phyloP scores from a whole-genome alignment of 2,113 vertebrate species.

The Podilymbus podiceps region DNA sequence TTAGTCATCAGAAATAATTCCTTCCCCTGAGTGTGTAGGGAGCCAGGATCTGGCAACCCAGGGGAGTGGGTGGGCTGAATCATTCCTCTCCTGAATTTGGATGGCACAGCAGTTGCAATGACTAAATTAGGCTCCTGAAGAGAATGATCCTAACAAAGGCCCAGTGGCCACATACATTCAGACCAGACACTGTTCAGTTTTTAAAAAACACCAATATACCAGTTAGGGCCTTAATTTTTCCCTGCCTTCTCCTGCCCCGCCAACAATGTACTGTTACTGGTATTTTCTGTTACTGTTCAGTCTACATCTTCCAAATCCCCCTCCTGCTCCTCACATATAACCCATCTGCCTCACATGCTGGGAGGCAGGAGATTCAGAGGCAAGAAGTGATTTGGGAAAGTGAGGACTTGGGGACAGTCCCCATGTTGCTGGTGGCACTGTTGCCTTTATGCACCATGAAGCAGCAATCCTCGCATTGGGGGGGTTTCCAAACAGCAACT shows the following conservation, averaged over 20 bases:
- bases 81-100: constrained; percentile 8
- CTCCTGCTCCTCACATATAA: background rate
- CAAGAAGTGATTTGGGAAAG: background rate
- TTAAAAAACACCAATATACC: background rate
- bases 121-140: background rate
- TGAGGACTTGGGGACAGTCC: background rate
- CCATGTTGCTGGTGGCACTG: background rate
- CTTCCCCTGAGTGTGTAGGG: background rate
- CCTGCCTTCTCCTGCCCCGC: background rate
- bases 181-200: background rate
- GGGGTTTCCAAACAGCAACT: background rate
- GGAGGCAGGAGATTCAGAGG: background rate
- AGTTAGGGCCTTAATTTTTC: background rate
- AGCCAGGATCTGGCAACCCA: background rate
- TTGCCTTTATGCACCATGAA: background rate
- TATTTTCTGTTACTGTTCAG: background rate
- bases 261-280: background rate
- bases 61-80: constrained; percentile 9
- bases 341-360: background rate
- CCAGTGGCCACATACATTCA: background rate
- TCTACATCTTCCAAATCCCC: background rate
- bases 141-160: background rate
- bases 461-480: background rate
- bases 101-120: background rate
- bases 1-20: constrained; percentile 33